A percentile compares a stretch with the other conserved stretches of the same genome.
These are phyloP conservation scores for Spea hammondii DNA, from an alignment of 2,797 vertebrate species.

Conservation along the genomic window DNA sequence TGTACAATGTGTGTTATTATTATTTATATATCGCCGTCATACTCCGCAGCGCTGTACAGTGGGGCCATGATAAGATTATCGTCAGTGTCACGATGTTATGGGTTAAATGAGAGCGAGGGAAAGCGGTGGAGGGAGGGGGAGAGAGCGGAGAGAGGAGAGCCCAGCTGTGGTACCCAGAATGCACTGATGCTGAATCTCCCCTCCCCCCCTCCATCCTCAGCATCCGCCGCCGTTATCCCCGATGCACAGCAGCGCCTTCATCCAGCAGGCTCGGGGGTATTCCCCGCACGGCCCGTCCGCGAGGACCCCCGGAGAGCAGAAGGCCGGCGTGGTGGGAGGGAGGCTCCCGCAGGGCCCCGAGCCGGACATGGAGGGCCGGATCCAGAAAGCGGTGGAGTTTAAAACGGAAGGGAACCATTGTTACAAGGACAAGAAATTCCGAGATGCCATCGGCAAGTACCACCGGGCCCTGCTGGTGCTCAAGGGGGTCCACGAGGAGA, in stretches of 20 bases:
- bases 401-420: slow-evolving; percentile 86
- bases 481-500: slow-evolving; percentile 78
- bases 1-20: too few species aligned
- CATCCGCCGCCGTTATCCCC: slow-evolving; percentile 59
- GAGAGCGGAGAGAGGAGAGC: slow-evolving; percentile 47
- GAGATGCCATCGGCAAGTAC: slow-evolving; percentile 92
- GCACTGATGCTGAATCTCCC: slow-evolving; percentile 73
- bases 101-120: too few species aligned
- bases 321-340: slow-evolving; percentile 74
- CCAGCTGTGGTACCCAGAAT: slow-evolving; percentile 75
- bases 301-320: slow-evolving; percentile 75
- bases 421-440: slow-evolving; percentile 93
- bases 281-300: slow-evolving; percentile 71
- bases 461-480: slow-evolving; percentile 89
- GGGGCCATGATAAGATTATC: too few species aligned
- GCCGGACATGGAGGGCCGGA: slow-evolving; percentile 80
- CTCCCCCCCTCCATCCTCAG: slow-evolving; percentile 28
- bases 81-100: too few species aligned
- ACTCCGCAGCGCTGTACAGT: too few species aligned
- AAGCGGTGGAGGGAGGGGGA: background rate
- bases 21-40: too few species aligned
- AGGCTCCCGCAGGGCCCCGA: slow-evolving; percentile 70
- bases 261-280: slow-evolving; percentile 64
- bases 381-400: slow-evolving; percentile 87
- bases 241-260: slow-evolving; percentile 74